Conservation (phyloP, 2,888 invertebrate genomes). For the Chrysodeixis includens region DNA sequence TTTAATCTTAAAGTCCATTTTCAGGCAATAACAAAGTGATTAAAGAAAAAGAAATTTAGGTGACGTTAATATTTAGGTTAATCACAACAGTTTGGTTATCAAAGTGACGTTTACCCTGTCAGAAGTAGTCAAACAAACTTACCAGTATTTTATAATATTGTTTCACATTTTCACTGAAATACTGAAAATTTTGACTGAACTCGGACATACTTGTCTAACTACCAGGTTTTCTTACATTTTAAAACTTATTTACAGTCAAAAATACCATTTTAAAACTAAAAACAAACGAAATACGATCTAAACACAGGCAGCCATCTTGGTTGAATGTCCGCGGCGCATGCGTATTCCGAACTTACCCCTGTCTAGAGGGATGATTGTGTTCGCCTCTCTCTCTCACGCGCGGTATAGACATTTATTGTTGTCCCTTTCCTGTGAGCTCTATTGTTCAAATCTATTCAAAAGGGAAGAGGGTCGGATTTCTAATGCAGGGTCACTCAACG, state of each 20-base stretch:
- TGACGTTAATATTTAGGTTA: no score
- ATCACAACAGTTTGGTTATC: neutral
- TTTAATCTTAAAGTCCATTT: no score
- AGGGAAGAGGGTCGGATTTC: slow-evolving; percentile 75
- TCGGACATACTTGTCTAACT: neutral
- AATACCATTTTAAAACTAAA: slow-evolving; percentile 31
- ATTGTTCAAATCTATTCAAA: slow-evolving; percentile 79
- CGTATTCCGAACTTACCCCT: slow-evolving; percentile 71
- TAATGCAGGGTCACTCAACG: slow-evolving; percentile 63
- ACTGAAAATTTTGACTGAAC: no score
- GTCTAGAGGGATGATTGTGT: slow-evolving; percentile 72
- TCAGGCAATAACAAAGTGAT: no score
- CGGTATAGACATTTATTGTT: slow-evolving; percentile 19
- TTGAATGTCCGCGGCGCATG: slow-evolving; percentile 78
- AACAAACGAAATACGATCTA: slow-evolving; percentile 65
- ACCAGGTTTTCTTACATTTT: neutral
- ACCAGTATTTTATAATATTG: slow-evolving; percentile 30
- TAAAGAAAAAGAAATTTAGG: no score
- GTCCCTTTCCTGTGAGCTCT: slow-evolving; percentile 63
- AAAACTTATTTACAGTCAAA: neutral
- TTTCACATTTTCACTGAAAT: neutral
- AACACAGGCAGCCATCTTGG: slow-evolving; percentile 84
- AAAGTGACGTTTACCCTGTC: slow-evolving; percentile 11
- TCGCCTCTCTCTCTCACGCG: slow-evolving; percentile 64
- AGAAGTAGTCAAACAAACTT: slow-evolving; percentile 28